Evolutionary conservation across 2,797 vertebrate genomes (phyloP).

Genomic region (Danio choprae): DNA sequence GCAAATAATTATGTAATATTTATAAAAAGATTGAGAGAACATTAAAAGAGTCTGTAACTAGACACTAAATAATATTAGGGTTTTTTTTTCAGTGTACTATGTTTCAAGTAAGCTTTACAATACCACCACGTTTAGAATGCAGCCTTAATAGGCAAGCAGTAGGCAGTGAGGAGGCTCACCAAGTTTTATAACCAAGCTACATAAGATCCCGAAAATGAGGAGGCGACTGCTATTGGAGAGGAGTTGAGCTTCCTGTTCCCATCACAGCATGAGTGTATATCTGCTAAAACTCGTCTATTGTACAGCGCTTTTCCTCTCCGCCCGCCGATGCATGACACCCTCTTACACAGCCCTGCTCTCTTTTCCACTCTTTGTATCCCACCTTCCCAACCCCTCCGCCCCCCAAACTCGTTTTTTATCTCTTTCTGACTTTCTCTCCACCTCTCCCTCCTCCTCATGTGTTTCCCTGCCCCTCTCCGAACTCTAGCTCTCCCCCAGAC

Average conservation of each 20-base stretch:
- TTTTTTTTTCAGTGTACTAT: not conserved
- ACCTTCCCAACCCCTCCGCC: slow-evolving; percentile 3
- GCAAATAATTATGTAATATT: no score
- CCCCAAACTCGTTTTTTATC: slow-evolving; percentile 51
- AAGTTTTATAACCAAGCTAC: not conserved
- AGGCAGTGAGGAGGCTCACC: not conserved
- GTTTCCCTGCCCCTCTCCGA: slow-evolving; percentile 61
- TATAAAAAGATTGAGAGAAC: no score
- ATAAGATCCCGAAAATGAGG: not conserved
- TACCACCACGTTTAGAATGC: not conserved
- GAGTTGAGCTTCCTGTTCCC: slow-evolving; percentile 12
- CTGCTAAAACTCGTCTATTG: slow-evolving; percentile 30
- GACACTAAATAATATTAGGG: no score
- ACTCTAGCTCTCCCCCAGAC: slow-evolving; percentile 68
- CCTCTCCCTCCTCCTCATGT: slow-evolving; percentile 14
- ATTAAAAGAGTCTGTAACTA: no score
- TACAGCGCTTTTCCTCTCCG: slow-evolving; percentile 24
- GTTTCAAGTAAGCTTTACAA: not conserved
- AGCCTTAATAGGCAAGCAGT: not conserved
- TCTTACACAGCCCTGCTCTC: slow-evolving; percentile 74
- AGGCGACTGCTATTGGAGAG: not conserved
- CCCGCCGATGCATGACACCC: slow-evolving; percentile 71
- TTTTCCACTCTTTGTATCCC: slow-evolving; percentile 55
- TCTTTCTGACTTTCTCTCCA: slow-evolving; percentile 40
- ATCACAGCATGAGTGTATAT: not conserved